These are phyloP conservation scores for Tenodera sinensis DNA, from an alignment of 2,888 invertebrate species.

Conservation along the genomic window DNA sequence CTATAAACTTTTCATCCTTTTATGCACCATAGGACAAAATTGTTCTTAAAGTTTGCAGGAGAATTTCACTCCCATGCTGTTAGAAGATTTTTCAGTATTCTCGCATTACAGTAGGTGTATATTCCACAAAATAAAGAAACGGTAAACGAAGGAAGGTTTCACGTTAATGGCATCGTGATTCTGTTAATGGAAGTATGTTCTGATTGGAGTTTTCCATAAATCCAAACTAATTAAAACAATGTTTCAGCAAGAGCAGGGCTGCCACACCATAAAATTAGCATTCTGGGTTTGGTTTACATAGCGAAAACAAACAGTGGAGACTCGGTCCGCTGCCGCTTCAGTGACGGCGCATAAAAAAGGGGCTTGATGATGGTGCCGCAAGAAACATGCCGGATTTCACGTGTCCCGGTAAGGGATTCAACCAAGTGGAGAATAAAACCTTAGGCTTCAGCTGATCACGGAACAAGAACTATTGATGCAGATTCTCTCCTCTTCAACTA, in stretches of 20 bases:
- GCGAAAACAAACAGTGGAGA: not conserved
- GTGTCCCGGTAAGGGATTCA: not conserved
- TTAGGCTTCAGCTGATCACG: not conserved
- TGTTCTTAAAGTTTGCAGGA: too few relatives aligned
- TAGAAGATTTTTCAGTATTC: too few relatives aligned
- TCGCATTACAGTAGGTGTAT: too few relatives aligned
- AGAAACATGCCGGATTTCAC: not conserved
- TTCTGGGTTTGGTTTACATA: not conserved
- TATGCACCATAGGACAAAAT: too few relatives aligned
- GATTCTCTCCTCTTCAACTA: too few relatives aligned
- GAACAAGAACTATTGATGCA: not conserved
- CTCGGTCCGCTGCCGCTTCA: not conserved
- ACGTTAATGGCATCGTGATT: too few relatives aligned
- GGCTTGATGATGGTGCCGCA: not conserved
- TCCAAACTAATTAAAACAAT: slow-evolving; percentile 3
- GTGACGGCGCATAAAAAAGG: not conserved
- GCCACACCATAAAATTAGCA: not conserved
- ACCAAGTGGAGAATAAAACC: not conserved
- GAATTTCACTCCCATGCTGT: too few relatives aligned
- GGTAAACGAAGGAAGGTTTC: too few relatives aligned
- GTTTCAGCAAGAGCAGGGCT: not conserved
- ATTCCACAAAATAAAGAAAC: too few relatives aligned
- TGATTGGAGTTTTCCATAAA: slow-evolving; percentile 1
- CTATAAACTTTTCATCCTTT: too few relatives aligned
- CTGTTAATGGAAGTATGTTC: not conserved